Percentiles rank a stretch among this genome's conserved stretches.
Conservation (phyloP, 1,140 invertebrate genomes). For the Drosophila hydei region DNA sequence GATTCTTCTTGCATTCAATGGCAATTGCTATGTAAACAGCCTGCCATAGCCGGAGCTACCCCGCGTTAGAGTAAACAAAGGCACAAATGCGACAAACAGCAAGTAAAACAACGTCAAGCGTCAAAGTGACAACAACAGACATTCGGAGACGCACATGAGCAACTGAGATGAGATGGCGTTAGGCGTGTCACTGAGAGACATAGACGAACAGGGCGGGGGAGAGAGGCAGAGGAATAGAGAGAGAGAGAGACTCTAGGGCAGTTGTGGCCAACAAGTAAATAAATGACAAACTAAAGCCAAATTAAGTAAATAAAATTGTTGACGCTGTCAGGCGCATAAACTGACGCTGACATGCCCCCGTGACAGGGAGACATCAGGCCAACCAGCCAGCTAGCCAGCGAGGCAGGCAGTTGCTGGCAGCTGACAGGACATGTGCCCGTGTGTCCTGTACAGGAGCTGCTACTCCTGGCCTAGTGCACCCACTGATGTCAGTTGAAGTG, state of each 20-base stretch:
- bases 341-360: conserved; percentile 64
- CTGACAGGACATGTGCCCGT: conserved; percentile 39
- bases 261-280: conserved; percentile 79
- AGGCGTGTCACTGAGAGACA: background rate
- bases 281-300: conserved; percentile 83
- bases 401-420: conserved; percentile 11
- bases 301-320: conserved; percentile 83
- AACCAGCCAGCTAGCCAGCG: conserved; percentile 2
- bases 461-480: conserved; percentile 27
- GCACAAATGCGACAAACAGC: conserved; percentile 16
- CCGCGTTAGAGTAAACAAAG: conserved; percentile 14
- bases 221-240: background rate
- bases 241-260: conserved; percentile 10
- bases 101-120: conserved; percentile 58
- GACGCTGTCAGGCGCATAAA: conserved; percentile 75
- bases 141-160: conserved; percentile 56
- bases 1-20: background rate
- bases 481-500: conserved; percentile 38
- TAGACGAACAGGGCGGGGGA: background rate
- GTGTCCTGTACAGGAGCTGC: conserved; percentile 17
- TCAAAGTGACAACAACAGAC: conserved; percentile 77
- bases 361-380: conserved; percentile 16
- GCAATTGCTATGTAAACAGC: background rate
- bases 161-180: conserved; percentile 27
- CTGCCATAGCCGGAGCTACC: conserved; percentile 14